Percentiles rank a stretch among this genome's conserved stretches.
These are phyloP conservation scores for Parauchenoglanis ngamensis DNA, from an alignment of 2,797 vertebrate genomes.

Conservation along the genomic window DNA sequence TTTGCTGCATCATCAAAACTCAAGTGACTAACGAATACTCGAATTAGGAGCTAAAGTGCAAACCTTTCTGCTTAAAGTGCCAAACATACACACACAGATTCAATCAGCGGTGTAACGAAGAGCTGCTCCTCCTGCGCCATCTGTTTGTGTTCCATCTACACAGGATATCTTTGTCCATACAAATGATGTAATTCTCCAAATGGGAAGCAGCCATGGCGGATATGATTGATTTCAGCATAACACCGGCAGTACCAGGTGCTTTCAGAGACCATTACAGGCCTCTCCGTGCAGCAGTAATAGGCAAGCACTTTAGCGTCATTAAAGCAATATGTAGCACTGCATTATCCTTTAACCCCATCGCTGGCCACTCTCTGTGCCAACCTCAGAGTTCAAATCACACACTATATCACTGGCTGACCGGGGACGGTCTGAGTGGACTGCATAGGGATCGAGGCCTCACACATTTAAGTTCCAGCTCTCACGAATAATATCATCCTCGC, in stretches of 20 bases:
- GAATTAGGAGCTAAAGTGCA: constrained; percentile 30
- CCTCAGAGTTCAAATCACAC: constrained; percentile 74
- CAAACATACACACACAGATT: constrained; percentile 50
- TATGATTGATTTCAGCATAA: constrained; percentile 88
- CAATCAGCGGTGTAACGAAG: constrained; percentile 46
- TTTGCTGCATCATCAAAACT: constrained; percentile 20
- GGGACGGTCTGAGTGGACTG: constrained; percentile 17
- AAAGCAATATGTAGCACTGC: constrained; percentile 83
- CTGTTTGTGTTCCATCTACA: constrained; percentile 66
- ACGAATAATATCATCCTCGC: not conserved
- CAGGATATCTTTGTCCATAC: constrained; percentile 70
- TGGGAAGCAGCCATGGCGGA: constrained; percentile 69
- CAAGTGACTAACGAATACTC: not conserved
- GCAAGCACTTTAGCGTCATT: constrained; percentile 84
- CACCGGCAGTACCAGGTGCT: constrained; percentile 85
- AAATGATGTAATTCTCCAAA: constrained; percentile 83
- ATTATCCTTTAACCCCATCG: constrained; percentile 86
- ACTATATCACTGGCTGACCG: constrained; percentile 69
- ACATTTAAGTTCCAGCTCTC: not conserved
- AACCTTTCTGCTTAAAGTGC: constrained; percentile 36
- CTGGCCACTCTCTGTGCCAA: constrained; percentile 77
- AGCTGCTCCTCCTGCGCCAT: constrained; percentile 36
- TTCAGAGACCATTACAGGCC: constrained; percentile 87
- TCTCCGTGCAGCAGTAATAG: constrained; percentile 80
- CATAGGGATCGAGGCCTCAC: not conserved